Percentiles rank a stretch among this genome's conserved stretches.
Conservation (phyloP, 1,140 invertebrate species). For the Polyergus mexicanus region DNA sequence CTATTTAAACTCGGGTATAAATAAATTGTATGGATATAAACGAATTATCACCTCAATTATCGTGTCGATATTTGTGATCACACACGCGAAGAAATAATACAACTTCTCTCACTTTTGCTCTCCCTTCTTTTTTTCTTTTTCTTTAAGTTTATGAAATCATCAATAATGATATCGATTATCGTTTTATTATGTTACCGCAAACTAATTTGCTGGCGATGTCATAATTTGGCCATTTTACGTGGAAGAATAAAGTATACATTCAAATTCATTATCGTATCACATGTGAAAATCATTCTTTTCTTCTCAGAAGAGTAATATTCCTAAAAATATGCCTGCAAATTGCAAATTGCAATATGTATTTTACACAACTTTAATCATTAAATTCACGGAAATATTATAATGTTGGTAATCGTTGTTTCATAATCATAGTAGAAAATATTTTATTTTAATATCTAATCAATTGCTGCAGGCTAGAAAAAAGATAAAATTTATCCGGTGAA, state of each 20-base stretch:
- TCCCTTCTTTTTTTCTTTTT: not conserved
- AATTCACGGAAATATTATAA: slow-evolving; percentile 29
- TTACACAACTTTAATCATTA: not conserved
- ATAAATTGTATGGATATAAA: not conserved
- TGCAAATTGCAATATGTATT: not conserved
- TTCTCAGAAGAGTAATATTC: slow-evolving; percentile 15
- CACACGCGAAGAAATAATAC: not conserved
- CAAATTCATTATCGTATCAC: not conserved
- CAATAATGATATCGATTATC: not conserved
- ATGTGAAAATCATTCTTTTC: not conserved
- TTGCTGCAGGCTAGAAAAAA: not conserved
- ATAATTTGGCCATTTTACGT: not conserved
- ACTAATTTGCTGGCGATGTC: not conserved
- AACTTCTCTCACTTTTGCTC: not conserved
- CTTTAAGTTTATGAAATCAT: not conserved
- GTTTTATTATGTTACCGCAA: not conserved
- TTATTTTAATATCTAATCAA: slow-evolving; percentile 9
- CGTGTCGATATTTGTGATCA: not conserved
- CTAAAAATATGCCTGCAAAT: slow-evolving; percentile 1
- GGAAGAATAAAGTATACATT: not conserved
- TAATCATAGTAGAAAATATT: not conserved
- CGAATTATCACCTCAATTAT: slow-evolving; percentile 1
- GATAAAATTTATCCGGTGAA: not conserved
- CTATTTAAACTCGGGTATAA: not conserved
- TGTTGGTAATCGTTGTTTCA: not conserved